These are phyloP conservation scores for Plectrocnemia conspersa DNA, from an alignment of 1,140 invertebrate species.

Conservation along the genomic window DNA sequence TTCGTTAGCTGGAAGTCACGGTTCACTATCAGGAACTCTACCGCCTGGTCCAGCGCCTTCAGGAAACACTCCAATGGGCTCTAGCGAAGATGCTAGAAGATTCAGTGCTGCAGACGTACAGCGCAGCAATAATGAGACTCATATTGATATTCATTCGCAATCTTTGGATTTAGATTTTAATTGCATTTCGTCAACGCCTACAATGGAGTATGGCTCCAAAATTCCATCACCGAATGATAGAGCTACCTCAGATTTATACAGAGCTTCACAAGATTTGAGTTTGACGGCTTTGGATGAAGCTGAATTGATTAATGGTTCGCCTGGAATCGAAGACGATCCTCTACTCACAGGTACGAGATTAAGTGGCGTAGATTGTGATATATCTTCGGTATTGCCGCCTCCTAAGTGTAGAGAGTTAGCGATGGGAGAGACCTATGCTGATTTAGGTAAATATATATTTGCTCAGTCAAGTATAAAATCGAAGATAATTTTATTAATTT, in stretches of 20 bases:
- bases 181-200: conserved; percentile 47
- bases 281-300: conserved; percentile 10
- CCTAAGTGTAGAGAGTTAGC: conserved; percentile 49
- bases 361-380: conserved; percentile 48
- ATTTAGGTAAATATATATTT: conserved; percentile 42
- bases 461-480: neutral
- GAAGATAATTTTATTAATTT: neutral
- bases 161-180: conserved; percentile 49
- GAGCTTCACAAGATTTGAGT: conserved; percentile 21
- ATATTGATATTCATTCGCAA: conserved; percentile 47
- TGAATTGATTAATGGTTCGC: conserved; percentile 13
- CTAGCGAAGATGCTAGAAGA: conserved; percentile 44
- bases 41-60: conserved; percentile 44
- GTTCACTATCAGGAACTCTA: conserved; percentile 56
- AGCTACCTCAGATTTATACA: conserved; percentile 5
- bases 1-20: conserved; percentile 75
- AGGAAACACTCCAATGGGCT: conserved; percentile 26
- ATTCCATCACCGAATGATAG: conserved; percentile 42
- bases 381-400: conserved; percentile 46
- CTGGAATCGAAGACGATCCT: conserved; percentile 17
- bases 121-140: conserved; percentile 13
- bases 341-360: conserved; percentile 39
- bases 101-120: conserved; percentile 46
- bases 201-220: conserved; percentile 42
- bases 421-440: conserved; percentile 52